These are phyloP conservation scores for Brachionus sp. DNA, from an alignment of 1,140 invertebrate genomes.

Conservation along the genomic window DNA sequence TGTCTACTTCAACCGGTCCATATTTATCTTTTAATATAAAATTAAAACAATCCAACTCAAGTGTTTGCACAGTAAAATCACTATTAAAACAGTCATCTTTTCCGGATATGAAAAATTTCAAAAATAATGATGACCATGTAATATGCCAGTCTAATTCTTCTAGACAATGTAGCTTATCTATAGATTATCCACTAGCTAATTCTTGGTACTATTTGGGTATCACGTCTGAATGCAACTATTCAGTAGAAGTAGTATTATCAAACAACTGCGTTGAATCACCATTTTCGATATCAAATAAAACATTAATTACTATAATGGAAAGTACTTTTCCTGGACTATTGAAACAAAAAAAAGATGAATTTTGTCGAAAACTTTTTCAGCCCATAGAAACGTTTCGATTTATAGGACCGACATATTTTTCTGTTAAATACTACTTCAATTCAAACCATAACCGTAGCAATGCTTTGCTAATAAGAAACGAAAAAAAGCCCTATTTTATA, in stretches of 20 bases:
- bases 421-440: slow-evolving; percentile 43
- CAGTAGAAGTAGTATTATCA: background rate
- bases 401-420: slow-evolving; percentile 42
- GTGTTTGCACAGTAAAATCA: background rate
- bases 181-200: slow-evolving; percentile 4
- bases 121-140: slow-evolving; percentile 2
- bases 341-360: slow-evolving; percentile 7
- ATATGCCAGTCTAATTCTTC: background rate
- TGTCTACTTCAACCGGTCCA: slow-evolving; percentile 1
- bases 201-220: slow-evolving; percentile 33
- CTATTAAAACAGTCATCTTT: slow-evolving; percentile 34
- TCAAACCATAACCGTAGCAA: slow-evolving; percentile 43
- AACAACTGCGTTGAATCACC: background rate
- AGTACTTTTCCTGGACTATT: background rate
- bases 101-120: slow-evolving; percentile 34
- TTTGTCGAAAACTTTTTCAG: background rate
- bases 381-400: slow-evolving; percentile 43
- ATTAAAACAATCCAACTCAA: slow-evolving; percentile 22
- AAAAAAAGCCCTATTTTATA: slow-evolving; percentile 44
- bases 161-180: background rate
- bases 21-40: slow-evolving; percentile 11
- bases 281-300: background rate
- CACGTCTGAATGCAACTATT: slow-evolving; percentile 33
- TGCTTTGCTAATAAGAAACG: slow-evolving; percentile 32
- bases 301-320: background rate